phyloP scores from a whole-genome alignment of 2,797 vertebrate species.

The Bovichtus variegatus region DNA sequence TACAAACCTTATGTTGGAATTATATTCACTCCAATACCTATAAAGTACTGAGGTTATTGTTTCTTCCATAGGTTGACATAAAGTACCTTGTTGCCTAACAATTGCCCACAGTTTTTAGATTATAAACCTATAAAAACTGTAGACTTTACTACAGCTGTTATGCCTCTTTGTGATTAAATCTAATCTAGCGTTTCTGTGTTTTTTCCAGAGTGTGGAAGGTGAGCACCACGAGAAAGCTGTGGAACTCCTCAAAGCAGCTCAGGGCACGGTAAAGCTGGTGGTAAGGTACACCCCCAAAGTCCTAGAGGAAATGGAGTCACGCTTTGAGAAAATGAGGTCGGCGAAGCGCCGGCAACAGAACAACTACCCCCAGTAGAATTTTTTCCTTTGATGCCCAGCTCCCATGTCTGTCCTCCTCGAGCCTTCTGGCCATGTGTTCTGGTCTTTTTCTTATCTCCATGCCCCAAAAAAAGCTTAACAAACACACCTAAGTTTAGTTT shows the following conservation, averaged over 20 bases:
- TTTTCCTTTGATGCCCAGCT: constrained; percentile 62
- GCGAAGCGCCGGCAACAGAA: constrained; percentile 98
- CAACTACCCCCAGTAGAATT: constrained; percentile 87
- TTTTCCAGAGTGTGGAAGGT: constrained; percentile 94
- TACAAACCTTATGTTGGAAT: constrained; percentile 13
- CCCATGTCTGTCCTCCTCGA: constrained; percentile 61
- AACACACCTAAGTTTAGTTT: constrained; percentile 54
- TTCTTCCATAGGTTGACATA: constrained; percentile 19
- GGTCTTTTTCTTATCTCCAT: constrained; percentile 58
- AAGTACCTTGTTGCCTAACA: not conserved
- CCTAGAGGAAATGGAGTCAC: constrained; percentile 98
- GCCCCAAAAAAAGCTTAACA: constrained; percentile 35
- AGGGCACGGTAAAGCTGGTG: constrained; percentile 98
- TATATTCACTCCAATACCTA: not conserved
- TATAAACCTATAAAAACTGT: constrained; percentile 7
- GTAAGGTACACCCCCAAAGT: constrained; percentile 98
- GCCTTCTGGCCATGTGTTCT: constrained; percentile 70
- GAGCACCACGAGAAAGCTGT: constrained; percentile 99
- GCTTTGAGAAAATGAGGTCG: constrained; percentile 99
- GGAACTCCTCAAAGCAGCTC: constrained; percentile 97
- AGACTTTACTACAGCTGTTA: not conserved
- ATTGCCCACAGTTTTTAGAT: constrained; percentile 2
- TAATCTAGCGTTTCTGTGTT: constrained; percentile 9
- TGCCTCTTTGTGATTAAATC: constrained; percentile 16
- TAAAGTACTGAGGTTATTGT: constrained; percentile 31